phyloP scores from a whole-genome alignment of 2,797 vertebrate genomes.

The Antrozous pallidus region DNA sequence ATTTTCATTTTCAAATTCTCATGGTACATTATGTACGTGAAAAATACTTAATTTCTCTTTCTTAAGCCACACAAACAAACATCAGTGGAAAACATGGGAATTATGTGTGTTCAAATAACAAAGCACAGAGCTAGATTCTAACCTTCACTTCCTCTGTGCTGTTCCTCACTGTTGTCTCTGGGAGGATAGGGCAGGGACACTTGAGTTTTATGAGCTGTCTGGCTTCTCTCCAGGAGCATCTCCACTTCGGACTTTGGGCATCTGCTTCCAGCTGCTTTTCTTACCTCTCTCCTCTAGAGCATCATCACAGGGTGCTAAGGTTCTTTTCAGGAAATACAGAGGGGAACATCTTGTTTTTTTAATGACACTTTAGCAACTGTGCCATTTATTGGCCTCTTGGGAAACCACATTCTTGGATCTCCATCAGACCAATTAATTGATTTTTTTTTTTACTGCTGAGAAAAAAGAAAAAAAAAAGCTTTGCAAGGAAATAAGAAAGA shows the following conservation, averaged over 20 bases:
- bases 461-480: background rate
- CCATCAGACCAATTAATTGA: slow-evolving; percentile 52
- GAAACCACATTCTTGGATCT: slow-evolving; percentile 50
- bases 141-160: background rate
- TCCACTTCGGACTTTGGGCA: slow-evolving; percentile 26
- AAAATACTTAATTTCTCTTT: slow-evolving; percentile 47
- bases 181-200: background rate
- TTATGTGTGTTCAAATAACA: slow-evolving; percentile 16
- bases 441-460: background rate
- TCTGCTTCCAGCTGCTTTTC: slow-evolving; percentile 31
- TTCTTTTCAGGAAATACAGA: slow-evolving; percentile 37
- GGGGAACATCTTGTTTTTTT: slow-evolving; percentile 50
- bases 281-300: background rate
- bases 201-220: background rate
- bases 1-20: slow-evolving; percentile 13
- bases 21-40: slow-evolving; percentile 1
- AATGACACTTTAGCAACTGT: slow-evolving; percentile 47
- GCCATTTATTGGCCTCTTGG: slow-evolving; percentile 56
- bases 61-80: slow-evolving; percentile 30
- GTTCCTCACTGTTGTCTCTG: slow-evolving; percentile 18
- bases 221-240: slow-evolving; percentile 29
- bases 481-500: slow-evolving; percentile 9
- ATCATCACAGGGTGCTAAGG: background rate
- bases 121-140: background rate
- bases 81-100: slow-evolving; percentile 24